Percentiles rank a stretch among this genome's conserved stretches.
These are phyloP conservation scores for Aphis gossypii DNA, from an alignment of 1,140 invertebrate species.

Conservation along the genomic window DNA sequence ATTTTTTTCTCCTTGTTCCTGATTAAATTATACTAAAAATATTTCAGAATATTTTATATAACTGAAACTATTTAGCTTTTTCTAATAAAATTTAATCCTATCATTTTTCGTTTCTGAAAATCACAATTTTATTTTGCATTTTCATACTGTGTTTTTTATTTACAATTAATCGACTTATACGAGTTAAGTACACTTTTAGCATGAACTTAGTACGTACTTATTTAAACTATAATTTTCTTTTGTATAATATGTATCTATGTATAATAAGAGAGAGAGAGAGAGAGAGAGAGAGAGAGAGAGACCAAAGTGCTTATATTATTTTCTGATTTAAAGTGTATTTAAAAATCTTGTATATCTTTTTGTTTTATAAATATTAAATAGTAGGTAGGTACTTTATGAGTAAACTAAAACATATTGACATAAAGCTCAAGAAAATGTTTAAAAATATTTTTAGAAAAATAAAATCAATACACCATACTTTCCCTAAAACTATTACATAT, in stretches of 20 bases:
- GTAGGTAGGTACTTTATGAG: not conserved
- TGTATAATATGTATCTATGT: not conserved
- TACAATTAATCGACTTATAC: not conserved
- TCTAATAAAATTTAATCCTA: not conserved
- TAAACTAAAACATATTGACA: not conserved
- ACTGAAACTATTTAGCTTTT: not conserved
- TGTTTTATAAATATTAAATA: constrained; percentile 17
- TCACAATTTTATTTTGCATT: not conserved
- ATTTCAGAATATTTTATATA: not conserved
- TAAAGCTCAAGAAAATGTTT: not conserved
- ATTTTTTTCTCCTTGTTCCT: not conserved
- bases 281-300: not conserved
- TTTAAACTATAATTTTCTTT: not conserved
- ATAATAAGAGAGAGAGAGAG: not conserved
- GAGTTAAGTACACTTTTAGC: not conserved
- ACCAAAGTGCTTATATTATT: not conserved
- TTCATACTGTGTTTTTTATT: not conserved
- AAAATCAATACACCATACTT: not conserved
- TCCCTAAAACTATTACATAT: not conserved
- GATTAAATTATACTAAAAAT: not conserved
- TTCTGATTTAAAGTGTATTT: not conserved
- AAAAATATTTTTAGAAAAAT: not conserved
- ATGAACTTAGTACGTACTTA: not conserved
- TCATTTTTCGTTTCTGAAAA: not conserved
- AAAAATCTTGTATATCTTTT: not conserved